A percentile compares a stretch with the other conserved stretches of the same genome.
phyloP scores from a whole-genome alignment of 2,888 invertebrate genomes.

The Brachynemurus nebulosus region DNA sequence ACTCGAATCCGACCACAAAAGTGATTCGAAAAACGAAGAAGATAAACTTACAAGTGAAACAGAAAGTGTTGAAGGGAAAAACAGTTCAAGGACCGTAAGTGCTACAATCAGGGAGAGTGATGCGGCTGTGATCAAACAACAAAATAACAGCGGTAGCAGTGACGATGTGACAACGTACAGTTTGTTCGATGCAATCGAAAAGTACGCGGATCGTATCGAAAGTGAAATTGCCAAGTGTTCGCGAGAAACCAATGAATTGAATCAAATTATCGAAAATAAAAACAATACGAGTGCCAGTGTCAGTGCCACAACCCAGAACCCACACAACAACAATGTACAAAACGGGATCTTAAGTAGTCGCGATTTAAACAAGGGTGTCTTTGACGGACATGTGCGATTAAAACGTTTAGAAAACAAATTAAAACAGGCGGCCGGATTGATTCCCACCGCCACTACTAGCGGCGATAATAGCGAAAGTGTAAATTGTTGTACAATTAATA shows the following conservation, averaged over 20 bases:
- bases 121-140: neutral
- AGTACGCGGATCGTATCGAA: constrained; percentile 11
- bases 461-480: constrained; percentile 1
- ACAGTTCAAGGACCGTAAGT: constrained; percentile 16
- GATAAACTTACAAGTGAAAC: constrained; percentile 2
- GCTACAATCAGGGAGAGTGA: neutral
- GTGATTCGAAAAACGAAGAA: neutral
- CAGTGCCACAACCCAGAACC: constrained; percentile 13
- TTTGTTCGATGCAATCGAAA: constrained; percentile 11
- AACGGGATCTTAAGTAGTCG: constrained; percentile 22
- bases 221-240: constrained; percentile 25
- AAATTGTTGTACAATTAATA: constrained; percentile 4
- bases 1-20: neutral
- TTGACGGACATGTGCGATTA: constrained; percentile 34
- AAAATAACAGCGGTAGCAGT: constrained; percentile 1
- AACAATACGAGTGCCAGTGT: constrained; percentile 24
- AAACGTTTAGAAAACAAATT: constrained; percentile 35
- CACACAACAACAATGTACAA: neutral
- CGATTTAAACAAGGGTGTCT: constrained; percentile 26
- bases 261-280: constrained; percentile 2
- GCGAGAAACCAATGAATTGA: constrained; percentile 24
- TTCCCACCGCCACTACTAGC: constrained; percentile 13
- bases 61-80: constrained; percentile 13
- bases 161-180: neutral
- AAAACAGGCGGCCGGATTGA: constrained; percentile 25